These are phyloP conservation scores for Epinephelus cyanopodus DNA, from an alignment of 2,113 vertebrate genomes.

Conservation along the genomic window DNA sequence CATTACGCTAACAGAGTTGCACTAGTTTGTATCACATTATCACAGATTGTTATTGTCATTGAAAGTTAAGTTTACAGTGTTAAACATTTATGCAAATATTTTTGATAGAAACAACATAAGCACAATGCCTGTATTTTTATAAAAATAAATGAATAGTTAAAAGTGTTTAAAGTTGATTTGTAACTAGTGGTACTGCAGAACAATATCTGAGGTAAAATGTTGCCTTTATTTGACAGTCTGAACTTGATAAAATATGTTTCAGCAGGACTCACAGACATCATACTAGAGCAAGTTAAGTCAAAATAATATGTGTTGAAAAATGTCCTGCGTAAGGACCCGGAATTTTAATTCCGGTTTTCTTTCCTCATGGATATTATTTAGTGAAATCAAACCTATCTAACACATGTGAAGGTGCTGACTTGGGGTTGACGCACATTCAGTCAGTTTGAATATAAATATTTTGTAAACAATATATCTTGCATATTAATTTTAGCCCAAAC, in stretches of 20 bases:
- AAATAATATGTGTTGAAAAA: background rate
- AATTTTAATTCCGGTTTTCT: background rate
- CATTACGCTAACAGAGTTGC: background rate
- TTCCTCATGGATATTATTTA: background rate
- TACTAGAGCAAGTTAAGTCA: background rate
- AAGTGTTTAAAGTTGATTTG: slow-evolving; percentile 6
- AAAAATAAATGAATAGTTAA: background rate
- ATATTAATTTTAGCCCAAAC: slow-evolving; percentile 4
- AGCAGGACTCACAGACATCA: background rate
- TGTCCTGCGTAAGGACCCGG: background rate
- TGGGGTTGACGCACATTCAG: background rate
- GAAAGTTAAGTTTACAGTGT: background rate
- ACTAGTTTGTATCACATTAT: background rate
- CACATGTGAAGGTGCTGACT: background rate
- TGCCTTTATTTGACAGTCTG: slow-evolving; percentile 5
- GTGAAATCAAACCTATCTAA: background rate
- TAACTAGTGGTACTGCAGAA: background rate
- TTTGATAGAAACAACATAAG: background rate
- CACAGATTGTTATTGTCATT: background rate
- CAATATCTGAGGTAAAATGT: slow-evolving; percentile 18
- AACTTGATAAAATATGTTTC: background rate
- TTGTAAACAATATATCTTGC: background rate
- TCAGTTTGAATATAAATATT: slow-evolving; percentile 9
- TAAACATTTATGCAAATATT: background rate
- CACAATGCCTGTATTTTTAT: background rate